Conservation (phyloP, 2,888 invertebrate species). For the Colostygia pectinataria region DNA sequence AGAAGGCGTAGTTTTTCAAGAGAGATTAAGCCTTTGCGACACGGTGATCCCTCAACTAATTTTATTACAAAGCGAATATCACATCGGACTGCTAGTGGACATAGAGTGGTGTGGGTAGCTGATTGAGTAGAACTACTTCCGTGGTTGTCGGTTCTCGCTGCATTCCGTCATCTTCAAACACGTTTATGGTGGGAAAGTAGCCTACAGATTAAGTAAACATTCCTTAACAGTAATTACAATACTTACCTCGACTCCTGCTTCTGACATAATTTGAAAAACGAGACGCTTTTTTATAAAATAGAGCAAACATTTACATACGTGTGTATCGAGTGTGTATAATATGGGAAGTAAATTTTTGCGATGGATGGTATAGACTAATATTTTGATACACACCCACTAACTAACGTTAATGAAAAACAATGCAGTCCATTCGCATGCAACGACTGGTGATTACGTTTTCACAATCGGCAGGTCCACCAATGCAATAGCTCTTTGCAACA, state of each 20-base stretch:
- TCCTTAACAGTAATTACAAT: neutral
- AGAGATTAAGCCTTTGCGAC: constrained; percentile 47
- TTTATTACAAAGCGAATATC: constrained; percentile 48
- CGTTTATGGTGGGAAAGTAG: constrained; percentile 3
- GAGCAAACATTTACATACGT: too few species aligned
- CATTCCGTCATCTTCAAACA: constrained; percentile 13
- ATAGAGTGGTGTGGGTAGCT: constrained; percentile 15
- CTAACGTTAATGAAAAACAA: neutral
- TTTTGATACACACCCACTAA: too few species aligned
- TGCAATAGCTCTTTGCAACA: constrained; percentile 57
- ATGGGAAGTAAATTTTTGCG: too few species aligned
- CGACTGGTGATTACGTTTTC: constrained; percentile 45
- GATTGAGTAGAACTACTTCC: constrained; percentile 20
- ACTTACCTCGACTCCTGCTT: neutral
- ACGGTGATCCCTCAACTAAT: constrained; percentile 49
- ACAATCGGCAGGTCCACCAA: constrained; percentile 48
- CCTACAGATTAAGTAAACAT: neutral
- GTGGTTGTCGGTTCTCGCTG: constrained; percentile 8
- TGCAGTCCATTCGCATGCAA: neutral
- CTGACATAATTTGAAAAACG: neutral
- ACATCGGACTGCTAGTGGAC: constrained; percentile 25
- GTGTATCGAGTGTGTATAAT: too few species aligned
- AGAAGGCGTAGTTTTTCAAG: constrained; percentile 56
- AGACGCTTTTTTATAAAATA: too few species aligned
- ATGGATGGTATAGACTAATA: too few species aligned